These are phyloP conservation scores for Pseudomyrmex sp. DNA, from an alignment of 1,140 invertebrate species.

Conservation along the genomic window DNA sequence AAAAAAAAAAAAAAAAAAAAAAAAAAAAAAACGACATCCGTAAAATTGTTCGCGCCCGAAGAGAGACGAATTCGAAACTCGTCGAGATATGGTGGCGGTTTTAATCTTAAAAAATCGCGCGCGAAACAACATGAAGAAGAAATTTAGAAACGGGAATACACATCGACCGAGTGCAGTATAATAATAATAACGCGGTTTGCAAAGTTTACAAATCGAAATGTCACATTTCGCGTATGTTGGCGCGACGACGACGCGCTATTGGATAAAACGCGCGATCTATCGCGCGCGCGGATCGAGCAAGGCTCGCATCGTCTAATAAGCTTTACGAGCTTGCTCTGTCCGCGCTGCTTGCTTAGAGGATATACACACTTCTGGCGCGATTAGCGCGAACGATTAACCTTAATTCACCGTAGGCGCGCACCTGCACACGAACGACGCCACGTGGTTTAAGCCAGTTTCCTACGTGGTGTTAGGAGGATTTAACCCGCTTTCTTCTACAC, in stretches of 20 bases:
- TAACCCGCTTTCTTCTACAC: conserved; percentile 41
- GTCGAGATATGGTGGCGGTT: neutral
- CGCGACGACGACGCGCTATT: conserved; percentile 4
- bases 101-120: neutral
- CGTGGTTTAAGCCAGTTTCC: conserved; percentile 68
- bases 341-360: conserved; percentile 61
- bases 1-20: too few relatives aligned
- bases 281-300: conserved; percentile 17
- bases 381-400: conserved; percentile 80
- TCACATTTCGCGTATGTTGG: too few relatives aligned
- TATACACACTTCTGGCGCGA: conserved; percentile 66
- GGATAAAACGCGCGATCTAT: conserved; percentile 23
- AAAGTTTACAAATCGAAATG: neutral
- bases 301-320: conserved; percentile 13
- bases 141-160: neutral
- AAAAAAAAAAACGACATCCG: neutral
- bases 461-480: conserved; percentile 51
- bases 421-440: conserved; percentile 74
- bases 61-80: neutral
- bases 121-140: neutral
- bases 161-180: neutral
- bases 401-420: conserved; percentile 76
- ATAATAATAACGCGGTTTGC: neutral
- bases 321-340: conserved; percentile 57
- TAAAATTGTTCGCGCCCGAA: too few relatives aligned